Percentiles rank a stretch among this genome's conserved stretches.
Evolutionary conservation across 2,797 vertebrate genomes (phyloP).

Genomic region (Centropyge bicolor): DNA sequence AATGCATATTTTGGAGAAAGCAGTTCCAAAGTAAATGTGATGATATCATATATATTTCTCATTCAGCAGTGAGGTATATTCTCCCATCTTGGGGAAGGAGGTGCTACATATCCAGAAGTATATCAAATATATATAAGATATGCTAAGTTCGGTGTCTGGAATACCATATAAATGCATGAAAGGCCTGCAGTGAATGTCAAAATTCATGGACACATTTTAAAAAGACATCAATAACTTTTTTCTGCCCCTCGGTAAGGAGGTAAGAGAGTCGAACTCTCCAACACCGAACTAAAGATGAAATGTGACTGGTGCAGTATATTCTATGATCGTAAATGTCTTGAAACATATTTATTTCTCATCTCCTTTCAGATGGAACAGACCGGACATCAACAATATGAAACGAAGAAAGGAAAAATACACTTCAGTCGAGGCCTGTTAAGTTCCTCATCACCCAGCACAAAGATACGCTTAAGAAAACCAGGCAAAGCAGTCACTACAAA

Average conservation of each 20-base stretch:
- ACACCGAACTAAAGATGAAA: neutral
- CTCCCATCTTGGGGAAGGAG: neutral
- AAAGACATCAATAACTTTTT: slow-evolving; percentile 23
- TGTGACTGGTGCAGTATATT: slow-evolving; percentile 1
- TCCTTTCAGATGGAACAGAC: slow-evolving; percentile 93
- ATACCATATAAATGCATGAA: slow-evolving; percentile 14
- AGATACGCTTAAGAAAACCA: slow-evolving; percentile 82
- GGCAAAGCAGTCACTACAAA: slow-evolving; percentile 88
- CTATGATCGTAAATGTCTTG: slow-evolving; percentile 37
- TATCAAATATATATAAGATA: slow-evolving; percentile 5
- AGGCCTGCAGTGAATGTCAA: slow-evolving; percentile 9
- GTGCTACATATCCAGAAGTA: slow-evolving; percentile 6
- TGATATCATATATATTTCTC: neutral
- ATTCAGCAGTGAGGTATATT: neutral
- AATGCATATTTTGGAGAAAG: neutral
- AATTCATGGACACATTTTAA: slow-evolving; percentile 11
- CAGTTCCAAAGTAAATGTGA: neutral
- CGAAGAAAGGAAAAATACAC: slow-evolving; percentile 80
- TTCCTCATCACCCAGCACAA: slow-evolving; percentile 85
- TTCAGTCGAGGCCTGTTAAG: slow-evolving; percentile 82
- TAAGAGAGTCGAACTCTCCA: neutral
- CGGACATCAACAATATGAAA: slow-evolving; percentile 96
- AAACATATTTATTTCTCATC: slow-evolving; percentile 46
- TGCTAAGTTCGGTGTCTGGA: neutral
- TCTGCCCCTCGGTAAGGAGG: neutral